Evolutionary conservation across 2,113 vertebrate species (phyloP), one percentile per base, ranked within the genome.

Genomic region (Halcyon senegalensis): DNA sequence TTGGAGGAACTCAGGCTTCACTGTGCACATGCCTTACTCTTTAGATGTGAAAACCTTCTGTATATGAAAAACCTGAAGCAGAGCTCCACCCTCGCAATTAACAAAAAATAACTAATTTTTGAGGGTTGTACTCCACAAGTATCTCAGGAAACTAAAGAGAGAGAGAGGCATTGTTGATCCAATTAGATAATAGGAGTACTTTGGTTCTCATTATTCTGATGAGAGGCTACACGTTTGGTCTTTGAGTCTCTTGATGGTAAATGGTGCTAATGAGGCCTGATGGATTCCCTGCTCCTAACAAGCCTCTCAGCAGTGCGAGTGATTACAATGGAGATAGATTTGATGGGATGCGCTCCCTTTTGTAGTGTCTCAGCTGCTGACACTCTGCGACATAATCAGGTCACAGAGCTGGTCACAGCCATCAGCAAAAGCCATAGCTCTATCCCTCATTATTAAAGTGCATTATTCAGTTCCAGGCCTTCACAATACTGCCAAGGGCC

Each of bases 311-410:
- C 97, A 48, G 97, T 83, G 88, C 93, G 43, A 97, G 97, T 97
- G 98, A 99, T 98, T 98, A 97, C 96, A 97, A 97, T 97, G 98
- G 98, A 98, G 98, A 96, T 97, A 98, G 97, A 98, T 98, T 98
- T 98, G 98, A 98, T 98, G 98, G 98, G 98, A 98, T 97, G 98
- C 90, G 69, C 97, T 98, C 97, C 98, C 98, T 98, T 98, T 98
- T 98, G 98, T 98, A 98, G 98, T 97, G 98, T 98, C 98, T 98
- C 96, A 97, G 97, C 97, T 98, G 98, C 98, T 98, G 98, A 99
- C 98, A 98, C 97, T 98, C 92, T 96, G 96, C 98, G 98, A 99
- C 98, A 98, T 98, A 98, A 99, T 99, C 98, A 98, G 99, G 98
- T 98, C 99, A 99, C 98, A 89, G 98, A 98, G 98, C 98, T 83